A percentile compares a stretch with the other conserved stretches of the same genome.
Conservation (phyloP, 1,140 invertebrate species). For the Mya arenaria region DNA sequence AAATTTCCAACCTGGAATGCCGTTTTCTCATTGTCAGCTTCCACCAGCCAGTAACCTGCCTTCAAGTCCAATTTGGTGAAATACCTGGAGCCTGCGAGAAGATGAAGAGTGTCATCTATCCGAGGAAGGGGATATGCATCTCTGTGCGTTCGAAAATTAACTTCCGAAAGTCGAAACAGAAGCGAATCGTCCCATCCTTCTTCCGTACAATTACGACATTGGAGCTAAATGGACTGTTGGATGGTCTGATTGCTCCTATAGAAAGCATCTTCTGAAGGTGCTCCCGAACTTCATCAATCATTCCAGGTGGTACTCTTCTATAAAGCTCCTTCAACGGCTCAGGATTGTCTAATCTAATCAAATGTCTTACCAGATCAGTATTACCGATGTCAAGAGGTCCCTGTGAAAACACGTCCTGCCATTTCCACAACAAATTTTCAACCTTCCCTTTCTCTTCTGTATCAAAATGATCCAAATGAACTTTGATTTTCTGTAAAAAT, state of each 20-base stretch:
- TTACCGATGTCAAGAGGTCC: neutral
- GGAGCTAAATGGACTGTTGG: slow-evolving; percentile 7
- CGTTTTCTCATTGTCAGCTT: slow-evolving; percentile 25
- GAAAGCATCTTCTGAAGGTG: slow-evolving; percentile 25
- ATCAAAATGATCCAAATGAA: neutral
- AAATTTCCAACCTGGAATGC: neutral
- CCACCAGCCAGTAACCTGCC: slow-evolving; percentile 4
- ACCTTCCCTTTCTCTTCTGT: neutral
- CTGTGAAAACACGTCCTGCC: neutral
- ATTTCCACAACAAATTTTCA: neutral
- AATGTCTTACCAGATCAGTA: slow-evolving; percentile 2
- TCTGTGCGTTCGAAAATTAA: slow-evolving; percentile 1
- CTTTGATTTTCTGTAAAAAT: neutral
- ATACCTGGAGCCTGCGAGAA: neutral
- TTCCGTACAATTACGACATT: slow-evolving; percentile 36
- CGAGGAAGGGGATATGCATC: slow-evolving; percentile 5
- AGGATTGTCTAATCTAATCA: neutral
- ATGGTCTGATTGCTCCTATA: slow-evolving; percentile 12
- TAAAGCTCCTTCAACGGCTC: slow-evolving; percentile 22
- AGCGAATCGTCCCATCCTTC: slow-evolving; percentile 19
- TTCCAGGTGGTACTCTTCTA: slow-evolving; percentile 6
- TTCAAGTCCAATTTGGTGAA: slow-evolving; percentile 2
- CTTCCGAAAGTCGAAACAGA: slow-evolving; percentile 12
- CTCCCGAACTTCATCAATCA: slow-evolving; percentile 17
- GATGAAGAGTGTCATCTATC: neutral